These are phyloP conservation scores for Eulemur rufifrons DNA, from an alignment of 2,113 vertebrate species.

Conservation along the genomic window DNA sequence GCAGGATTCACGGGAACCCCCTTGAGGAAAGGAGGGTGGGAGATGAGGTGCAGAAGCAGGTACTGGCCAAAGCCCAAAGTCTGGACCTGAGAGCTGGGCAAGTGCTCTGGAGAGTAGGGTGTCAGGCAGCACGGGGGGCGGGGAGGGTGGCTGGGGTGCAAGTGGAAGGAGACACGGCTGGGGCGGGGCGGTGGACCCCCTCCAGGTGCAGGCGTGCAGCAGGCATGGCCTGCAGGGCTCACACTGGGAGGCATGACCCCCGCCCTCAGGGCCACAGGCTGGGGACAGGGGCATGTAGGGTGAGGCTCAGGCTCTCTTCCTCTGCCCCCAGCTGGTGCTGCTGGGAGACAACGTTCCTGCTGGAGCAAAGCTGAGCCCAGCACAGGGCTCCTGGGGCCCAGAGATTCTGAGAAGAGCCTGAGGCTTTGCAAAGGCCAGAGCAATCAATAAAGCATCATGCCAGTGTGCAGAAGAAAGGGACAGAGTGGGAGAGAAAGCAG, in stretches of 20 bases:
- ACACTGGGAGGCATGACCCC: not conserved
- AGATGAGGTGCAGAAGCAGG: too few species aligned
- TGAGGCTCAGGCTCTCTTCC: not conserved
- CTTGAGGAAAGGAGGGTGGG: accelerated
- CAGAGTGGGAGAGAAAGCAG: not conserved
- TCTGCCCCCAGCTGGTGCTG: too few species aligned
- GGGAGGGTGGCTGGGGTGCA: too few species aligned
- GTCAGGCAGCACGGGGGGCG: accelerated
- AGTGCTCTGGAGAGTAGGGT: accelerated
- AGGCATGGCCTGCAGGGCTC: accelerated
- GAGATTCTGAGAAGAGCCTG: not conserved
- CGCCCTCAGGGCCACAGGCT: not conserved
- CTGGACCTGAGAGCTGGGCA: not conserved
- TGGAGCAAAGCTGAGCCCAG: not conserved
- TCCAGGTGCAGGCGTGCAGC: not conserved
- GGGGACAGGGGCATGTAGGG: accelerated
- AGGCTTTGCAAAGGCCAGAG: slow-evolving; percentile 25
- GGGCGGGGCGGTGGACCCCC: accelerated
- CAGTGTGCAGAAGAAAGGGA: not conserved
- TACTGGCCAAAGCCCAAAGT: not conserved
- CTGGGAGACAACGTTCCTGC: not conserved
- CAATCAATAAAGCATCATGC: not conserved
- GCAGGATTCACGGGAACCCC: too few species aligned
- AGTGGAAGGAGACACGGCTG: not conserved
- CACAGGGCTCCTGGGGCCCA: not conserved